Evolutionary conservation across 2,113 vertebrate species (phyloP), one percentile per base, ranked within the genome.

Genomic region (Micronycteris hirsuta): DNA sequence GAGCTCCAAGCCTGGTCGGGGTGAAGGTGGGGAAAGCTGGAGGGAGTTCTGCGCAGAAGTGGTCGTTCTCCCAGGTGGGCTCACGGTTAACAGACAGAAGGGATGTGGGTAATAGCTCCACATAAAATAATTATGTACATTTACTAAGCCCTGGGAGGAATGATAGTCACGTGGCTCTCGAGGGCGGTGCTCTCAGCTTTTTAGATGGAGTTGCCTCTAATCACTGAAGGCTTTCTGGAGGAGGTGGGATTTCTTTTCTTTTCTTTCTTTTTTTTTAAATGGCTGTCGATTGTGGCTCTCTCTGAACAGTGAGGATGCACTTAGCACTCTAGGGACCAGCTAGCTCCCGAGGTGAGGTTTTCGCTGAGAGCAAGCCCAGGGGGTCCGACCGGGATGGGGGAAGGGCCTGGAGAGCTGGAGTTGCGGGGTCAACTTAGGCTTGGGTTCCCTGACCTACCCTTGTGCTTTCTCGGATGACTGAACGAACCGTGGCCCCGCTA

Each of bases 171-270:
- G 97, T 97, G 96, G 96, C 93, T 77, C 88, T 86, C 63, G 82
- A 98, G 94, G 97, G 95, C 94, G 96, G 94, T 8, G 96, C 96
- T 87, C 93, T 96, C 76, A 67, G 92, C 78, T 91, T 95, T 87
- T 80, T 81, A 95, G 89, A 94, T 96, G 95, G 93, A 86, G 71
- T 97, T 89, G 90, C 91, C 82, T 86, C 65, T 93, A 98, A 97
- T 97, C 97, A 91, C 81, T 17, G 96, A 97, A 98, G 97, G 85
- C 97, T 97, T 97, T 97, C 97, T 97, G 97, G 96, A 98, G 96
- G 97, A 97, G 96, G 97, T 19, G 82, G 77, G 24, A 95, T 95
- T 92, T 96, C 92, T 82, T 91, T 93, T 93, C 31, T 9, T 31
- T 61, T 61, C 8, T 31, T 61, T 24, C 4, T 54, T 6, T 54